Conservation (phyloP, 2,888 invertebrate species). For the Drosophila atripex region DNA sequence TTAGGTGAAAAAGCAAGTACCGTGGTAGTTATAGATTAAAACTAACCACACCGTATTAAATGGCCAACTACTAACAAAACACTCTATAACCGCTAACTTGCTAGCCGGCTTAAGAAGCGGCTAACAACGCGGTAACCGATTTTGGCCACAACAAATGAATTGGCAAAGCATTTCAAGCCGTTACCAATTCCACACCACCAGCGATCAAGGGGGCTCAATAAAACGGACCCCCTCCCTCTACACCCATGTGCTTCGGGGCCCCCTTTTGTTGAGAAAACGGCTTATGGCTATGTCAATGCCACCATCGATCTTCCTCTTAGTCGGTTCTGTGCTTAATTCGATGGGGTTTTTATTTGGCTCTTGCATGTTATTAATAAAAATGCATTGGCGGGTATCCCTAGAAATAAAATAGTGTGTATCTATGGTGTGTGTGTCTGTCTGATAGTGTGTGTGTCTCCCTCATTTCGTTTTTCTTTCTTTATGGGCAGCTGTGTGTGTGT, state of each 20-base stretch:
- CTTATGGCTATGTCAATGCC: conserved; percentile 20
- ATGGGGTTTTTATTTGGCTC: conserved; percentile 27
- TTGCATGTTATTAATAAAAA: conserved; percentile 54
- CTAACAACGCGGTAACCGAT: conserved; percentile 25
- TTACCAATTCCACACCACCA: conserved; percentile 25
- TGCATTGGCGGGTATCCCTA: conserved; percentile 38
- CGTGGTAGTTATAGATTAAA: background rate
- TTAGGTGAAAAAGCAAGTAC: background rate
- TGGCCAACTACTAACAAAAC: conserved; percentile 1
- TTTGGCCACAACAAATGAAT: conserved; percentile 42
- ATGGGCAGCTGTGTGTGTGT: conserved; percentile 5
- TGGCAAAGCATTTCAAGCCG: conserved; percentile 41
- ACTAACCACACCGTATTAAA: conserved; percentile 5
- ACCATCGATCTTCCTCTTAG: conserved; percentile 14
- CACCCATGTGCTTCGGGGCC: background rate
- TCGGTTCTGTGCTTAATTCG: conserved; percentile 11
- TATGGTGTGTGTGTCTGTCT: background rate
- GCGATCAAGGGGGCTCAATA: conserved; percentile 28
- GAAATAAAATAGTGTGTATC: background rate
- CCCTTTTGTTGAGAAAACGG: conserved; percentile 4
- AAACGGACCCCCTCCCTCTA: conserved; percentile 9
- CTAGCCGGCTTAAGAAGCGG: conserved; percentile 12
- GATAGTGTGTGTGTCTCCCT: background rate
- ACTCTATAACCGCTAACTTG: conserved; percentile 10
- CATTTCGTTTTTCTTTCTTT: conserved; percentile 1